phyloP scores from a whole-genome alignment of 1,140 invertebrate species.

The Sinella curviseta region DNA sequence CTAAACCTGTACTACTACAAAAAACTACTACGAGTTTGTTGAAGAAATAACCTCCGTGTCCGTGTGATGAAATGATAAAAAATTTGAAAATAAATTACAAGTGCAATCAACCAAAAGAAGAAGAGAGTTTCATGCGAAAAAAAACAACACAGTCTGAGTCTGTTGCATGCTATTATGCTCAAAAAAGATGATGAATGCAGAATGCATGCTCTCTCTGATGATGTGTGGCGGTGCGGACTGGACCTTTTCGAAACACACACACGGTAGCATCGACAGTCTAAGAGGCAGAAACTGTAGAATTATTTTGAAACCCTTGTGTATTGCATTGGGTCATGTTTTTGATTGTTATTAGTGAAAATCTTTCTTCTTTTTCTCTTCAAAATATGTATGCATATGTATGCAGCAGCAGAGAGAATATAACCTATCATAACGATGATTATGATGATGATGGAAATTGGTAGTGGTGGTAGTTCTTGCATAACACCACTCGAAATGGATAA shows the following conservation, averaged over 20 bases:
- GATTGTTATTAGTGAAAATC: slow-evolving; percentile 21
- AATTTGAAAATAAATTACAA: not conserved
- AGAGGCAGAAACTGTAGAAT: not conserved
- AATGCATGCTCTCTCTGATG: not conserved
- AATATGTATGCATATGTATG: not conserved
- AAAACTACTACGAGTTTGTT: not conserved
- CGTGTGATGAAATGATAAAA: not conserved
- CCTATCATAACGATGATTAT: slow-evolving; percentile 20
- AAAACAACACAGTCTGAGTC: not conserved
- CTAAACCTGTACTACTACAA: not conserved
- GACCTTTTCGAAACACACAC: not conserved
- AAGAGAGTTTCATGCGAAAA: not conserved
- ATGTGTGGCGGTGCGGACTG: not conserved
- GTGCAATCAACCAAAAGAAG: not conserved
- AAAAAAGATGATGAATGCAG: not conserved
- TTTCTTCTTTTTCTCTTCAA: too few species aligned
- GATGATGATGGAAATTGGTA: slow-evolving; percentile 4
- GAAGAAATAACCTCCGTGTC: not conserved
- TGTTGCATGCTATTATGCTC: not conserved
- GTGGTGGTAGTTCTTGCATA: not conserved
- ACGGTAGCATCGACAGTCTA: not conserved
- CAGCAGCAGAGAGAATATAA: not conserved
- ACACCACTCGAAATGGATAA: not conserved
- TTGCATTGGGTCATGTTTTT: not conserved
- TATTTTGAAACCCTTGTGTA: not conserved